Percentiles rank a stretch among this genome's conserved stretches.
phyloP scores from a whole-genome alignment of 1,140 invertebrate genomes.

The Penaeus japonicus region DNA sequence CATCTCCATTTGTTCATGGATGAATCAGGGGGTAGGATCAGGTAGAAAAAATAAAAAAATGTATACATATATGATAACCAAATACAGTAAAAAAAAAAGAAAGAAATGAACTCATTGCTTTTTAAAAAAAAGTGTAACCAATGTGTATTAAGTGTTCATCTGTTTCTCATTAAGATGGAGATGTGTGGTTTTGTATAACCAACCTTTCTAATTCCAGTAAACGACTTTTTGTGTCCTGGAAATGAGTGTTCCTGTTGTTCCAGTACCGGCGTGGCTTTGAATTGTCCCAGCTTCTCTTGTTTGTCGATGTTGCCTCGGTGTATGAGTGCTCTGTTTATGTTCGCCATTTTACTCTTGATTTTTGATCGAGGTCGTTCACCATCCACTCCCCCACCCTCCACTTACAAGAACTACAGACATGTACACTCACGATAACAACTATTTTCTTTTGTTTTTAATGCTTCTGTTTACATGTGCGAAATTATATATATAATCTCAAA shows the following conservation, averaged over 20 bases:
- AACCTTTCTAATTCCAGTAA: no score
- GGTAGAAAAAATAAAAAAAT: no score
- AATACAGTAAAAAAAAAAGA: neutral
- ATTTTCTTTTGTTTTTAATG: neutral
- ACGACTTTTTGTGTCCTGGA: no score
- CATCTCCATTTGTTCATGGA: neutral
- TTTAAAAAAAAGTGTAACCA: neutral
- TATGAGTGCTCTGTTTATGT: constrained; percentile 35
- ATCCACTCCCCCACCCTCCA: no score
- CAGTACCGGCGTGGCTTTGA: constrained; percentile 15
- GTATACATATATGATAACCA: no score
- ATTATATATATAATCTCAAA: constrained; percentile 22
- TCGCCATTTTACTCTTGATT: no score
- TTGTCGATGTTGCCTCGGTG: constrained; percentile 46
- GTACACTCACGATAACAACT: neutral
- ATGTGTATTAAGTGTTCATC: neutral
- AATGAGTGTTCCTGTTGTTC: neutral
- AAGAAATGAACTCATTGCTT: neutral
- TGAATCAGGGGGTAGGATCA: no score
- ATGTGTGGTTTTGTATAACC: neutral
- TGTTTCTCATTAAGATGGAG: neutral
- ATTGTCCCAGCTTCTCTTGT: constrained; percentile 44
- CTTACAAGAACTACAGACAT: neutral
- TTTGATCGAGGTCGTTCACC: no score
- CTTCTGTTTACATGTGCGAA: constrained; percentile 44